Conservation (phyloP, 1,140 invertebrate genomes). For the Eubasilissa regina region DNA sequence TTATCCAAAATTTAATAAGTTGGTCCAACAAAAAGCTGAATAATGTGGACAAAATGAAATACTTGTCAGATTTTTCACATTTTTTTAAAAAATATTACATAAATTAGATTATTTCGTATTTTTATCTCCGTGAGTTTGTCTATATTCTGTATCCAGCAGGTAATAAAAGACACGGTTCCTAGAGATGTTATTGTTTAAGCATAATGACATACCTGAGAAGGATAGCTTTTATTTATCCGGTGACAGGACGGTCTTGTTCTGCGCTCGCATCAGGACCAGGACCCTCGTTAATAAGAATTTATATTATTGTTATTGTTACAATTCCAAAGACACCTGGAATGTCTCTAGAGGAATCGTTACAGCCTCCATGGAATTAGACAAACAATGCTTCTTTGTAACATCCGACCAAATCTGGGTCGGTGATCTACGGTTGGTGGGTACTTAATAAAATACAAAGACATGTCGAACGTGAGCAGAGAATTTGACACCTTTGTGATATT, state of each 20-base stretch:
- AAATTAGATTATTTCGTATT: too few species aligned
- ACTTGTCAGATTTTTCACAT: too few species aligned
- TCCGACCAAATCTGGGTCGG: constrained; percentile 19
- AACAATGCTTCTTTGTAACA: constrained; percentile 28
- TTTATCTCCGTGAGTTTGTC: too few species aligned
- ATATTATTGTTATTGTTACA: constrained; percentile 53
- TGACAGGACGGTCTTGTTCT: constrained; percentile 48
- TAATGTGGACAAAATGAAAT: too few species aligned
- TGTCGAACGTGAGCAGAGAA: constrained; percentile 14
- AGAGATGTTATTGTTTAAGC: constrained; percentile 28
- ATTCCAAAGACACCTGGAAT: constrained; percentile 59
- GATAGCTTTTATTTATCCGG: constrained; percentile 41
- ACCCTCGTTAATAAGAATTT: constrained; percentile 60
- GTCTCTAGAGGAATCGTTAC: constrained; percentile 26
- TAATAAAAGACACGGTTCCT: neutral
- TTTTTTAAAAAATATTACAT: too few species aligned
- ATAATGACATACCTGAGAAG: constrained; percentile 35
- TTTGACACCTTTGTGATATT: neutral
- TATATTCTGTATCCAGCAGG: neutral
- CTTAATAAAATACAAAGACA: constrained; percentile 7
- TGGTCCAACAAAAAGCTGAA: too few species aligned
- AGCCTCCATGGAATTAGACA: constrained; percentile 35
- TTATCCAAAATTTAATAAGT: too few species aligned
- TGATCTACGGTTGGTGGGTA: constrained; percentile 21
- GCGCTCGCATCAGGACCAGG: constrained; percentile 5